A percentile compares a stretch with the other conserved stretches of the same genome.
Evolutionary conservation across 1,140 invertebrate genomes (phyloP).

Genomic region (Tribolium madens): DNA sequence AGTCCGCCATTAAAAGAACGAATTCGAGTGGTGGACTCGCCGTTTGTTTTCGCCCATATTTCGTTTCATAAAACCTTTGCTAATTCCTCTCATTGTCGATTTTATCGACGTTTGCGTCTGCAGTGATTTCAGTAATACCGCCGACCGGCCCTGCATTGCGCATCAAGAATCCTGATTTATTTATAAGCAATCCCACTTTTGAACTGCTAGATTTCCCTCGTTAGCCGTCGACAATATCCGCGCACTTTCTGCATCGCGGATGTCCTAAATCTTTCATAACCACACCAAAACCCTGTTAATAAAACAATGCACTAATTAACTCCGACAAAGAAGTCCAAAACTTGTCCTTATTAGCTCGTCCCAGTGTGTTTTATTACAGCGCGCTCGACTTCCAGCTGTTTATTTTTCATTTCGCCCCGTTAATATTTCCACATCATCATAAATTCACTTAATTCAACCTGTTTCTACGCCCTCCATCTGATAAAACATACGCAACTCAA

Average conservation of each 20-base stretch:
- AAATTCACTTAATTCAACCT: constrained; percentile 26
- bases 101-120: background rate
- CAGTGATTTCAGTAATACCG: background rate
- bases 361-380: constrained; percentile 20
- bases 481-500: constrained; percentile 25
- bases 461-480: background rate
- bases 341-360: constrained; percentile 37
- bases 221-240: constrained; percentile 9
- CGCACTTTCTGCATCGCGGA: constrained; percentile 7
- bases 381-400: constrained; percentile 20
- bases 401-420: constrained; percentile 23
- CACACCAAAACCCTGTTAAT: constrained; percentile 51
- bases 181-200: constrained; percentile 42
- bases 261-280: constrained; percentile 50
- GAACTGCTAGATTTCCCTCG: constrained; percentile 35
- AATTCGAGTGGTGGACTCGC: background rate
- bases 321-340: constrained; percentile 44
- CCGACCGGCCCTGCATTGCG: constrained; percentile 25
- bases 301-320: constrained; percentile 51
- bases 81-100: background rate
- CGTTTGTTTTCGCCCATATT: constrained; percentile 29
- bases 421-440: constrained; percentile 32
- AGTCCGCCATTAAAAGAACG: constrained; percentile 21
- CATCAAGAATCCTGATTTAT: constrained; percentile 40
- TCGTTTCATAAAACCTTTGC: background rate